These are phyloP conservation scores for Melanotaenia trifasciata DNA, from an alignment of 2,797 vertebrate species.

Conservation along the genomic window DNA sequence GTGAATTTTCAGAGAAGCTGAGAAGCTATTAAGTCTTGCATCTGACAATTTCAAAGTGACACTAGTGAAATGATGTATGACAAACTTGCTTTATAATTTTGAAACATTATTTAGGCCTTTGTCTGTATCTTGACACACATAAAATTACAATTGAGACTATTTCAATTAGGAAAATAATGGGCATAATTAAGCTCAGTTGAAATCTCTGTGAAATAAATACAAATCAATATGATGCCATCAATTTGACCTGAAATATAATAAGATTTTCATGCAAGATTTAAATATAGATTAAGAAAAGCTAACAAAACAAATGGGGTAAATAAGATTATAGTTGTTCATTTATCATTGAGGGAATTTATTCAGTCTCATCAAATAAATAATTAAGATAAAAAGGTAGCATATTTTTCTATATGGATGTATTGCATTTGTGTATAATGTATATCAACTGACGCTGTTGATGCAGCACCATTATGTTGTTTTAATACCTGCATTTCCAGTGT, in stretches of 20 bases:
- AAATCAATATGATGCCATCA: background rate
- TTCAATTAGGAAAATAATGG: background rate
- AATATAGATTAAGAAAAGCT: too few species aligned
- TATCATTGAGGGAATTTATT: too few species aligned
- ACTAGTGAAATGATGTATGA: background rate
- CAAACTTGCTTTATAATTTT: background rate
- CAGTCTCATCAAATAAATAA: too few species aligned
- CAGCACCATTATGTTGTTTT: background rate
- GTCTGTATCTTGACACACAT: background rate
- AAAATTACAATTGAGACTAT: background rate
- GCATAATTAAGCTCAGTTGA: background rate
- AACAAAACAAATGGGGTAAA: too few species aligned
- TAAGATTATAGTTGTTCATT: too few species aligned
- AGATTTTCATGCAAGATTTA: background rate
- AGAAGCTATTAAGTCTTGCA: background rate
- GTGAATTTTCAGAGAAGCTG: background rate
- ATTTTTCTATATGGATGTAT: too few species aligned
- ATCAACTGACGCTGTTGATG: background rate
- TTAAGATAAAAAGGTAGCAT: too few species aligned
- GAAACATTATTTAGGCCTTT: constrained; percentile 1
- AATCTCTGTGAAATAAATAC: background rate
- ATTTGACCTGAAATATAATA: background rate
- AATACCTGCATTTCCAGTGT: background rate
- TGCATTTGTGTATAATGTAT: background rate
- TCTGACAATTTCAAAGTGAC: background rate